Evolutionary conservation across 2,113 vertebrate genomes (phyloP), one percentile per base, ranked within the genome.

Genomic region (Microcebus jonahi): DNA sequence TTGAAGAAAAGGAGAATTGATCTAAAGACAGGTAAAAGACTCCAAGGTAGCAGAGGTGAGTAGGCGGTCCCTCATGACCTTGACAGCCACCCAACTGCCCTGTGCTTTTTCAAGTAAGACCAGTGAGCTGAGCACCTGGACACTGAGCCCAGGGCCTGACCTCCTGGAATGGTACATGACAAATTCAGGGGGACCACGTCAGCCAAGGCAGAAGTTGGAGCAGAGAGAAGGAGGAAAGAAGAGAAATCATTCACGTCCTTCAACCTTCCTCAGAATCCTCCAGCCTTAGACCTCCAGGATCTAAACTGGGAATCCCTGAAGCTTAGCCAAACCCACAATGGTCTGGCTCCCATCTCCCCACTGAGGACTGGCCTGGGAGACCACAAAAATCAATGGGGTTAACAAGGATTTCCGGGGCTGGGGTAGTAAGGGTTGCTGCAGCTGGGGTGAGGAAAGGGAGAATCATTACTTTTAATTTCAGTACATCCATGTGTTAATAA

Each of bases 381-480:
- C 96, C 97, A 89, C 97, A n/a, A 63, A 70, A 96, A 98, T 98
- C 96, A 97, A 98, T 98, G 97, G 97, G 97, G 96, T 98, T 97
- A 98, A 98, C 97, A 97, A 97, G 83, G 95, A 97, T 92, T 61
- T 88, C 31, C 0, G 21, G 86, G 80, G 14, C 91, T 29, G 3
- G 50, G 89, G 8, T 93, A 71, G 92, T 85, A 95, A 94, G 95
- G 94, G 85, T 85, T 93, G 97, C 95, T 88, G 93, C 90, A 98
- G 97, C 97, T 98, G 97, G 73, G 95, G 94, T 71, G 92, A 97
- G 96, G 87, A 89, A 86, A 88, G 50, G 23, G 59, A 79, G 95
- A 94, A 98, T 98, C 97, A 97, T 98, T 98, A 98, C 98, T 98
- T 98, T 98, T 97, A 98, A 98, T 98, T 98, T 98, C 98, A 97